Conservation (phyloP, 2,113 vertebrate genomes). For the Myiagra hebetior region DNA sequence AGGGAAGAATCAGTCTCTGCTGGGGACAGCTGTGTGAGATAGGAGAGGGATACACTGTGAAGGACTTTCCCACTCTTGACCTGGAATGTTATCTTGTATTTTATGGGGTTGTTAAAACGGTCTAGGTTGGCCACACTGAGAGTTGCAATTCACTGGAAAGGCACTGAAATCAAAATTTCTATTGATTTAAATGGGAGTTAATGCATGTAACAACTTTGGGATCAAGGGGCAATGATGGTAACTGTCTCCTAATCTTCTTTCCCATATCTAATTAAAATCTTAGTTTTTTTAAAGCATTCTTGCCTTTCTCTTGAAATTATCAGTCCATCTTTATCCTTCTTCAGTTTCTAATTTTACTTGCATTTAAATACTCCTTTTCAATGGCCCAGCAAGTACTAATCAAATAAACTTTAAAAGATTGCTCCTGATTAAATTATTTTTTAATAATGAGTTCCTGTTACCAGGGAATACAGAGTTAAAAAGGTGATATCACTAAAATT, state of each 20-base stretch:
- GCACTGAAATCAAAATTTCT: neutral
- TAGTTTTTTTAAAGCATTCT: neutral
- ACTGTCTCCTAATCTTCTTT: conserved; percentile 10
- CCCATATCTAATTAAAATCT: neutral
- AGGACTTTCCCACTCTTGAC: neutral
- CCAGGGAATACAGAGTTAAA: conserved; percentile 81
- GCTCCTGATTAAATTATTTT: conserved; percentile 75
- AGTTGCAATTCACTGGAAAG: neutral
- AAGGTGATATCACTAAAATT: conserved; percentile 79
- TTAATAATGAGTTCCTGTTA: conserved; percentile 77
- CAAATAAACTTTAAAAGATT: conserved; percentile 64
- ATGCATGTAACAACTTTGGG: neutral
- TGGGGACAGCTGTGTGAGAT: fast-evolving
- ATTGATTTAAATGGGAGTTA: neutral
- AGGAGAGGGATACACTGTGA: neutral
- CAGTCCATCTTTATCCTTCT: neutral
- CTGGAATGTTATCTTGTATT: neutral
- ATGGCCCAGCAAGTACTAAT: conserved; percentile 43
- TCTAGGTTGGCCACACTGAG: neutral
- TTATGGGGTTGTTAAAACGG: neutral
- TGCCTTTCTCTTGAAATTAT: conserved; percentile 5
- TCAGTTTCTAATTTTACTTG: conserved; percentile 9
- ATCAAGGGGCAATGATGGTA: neutral
- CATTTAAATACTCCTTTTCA: conserved; percentile 39
- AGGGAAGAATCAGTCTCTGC: neutral